Evolutionary conservation across 2,113 vertebrate genomes (phyloP).

Genomic region (Carassius gibelio): DNA sequence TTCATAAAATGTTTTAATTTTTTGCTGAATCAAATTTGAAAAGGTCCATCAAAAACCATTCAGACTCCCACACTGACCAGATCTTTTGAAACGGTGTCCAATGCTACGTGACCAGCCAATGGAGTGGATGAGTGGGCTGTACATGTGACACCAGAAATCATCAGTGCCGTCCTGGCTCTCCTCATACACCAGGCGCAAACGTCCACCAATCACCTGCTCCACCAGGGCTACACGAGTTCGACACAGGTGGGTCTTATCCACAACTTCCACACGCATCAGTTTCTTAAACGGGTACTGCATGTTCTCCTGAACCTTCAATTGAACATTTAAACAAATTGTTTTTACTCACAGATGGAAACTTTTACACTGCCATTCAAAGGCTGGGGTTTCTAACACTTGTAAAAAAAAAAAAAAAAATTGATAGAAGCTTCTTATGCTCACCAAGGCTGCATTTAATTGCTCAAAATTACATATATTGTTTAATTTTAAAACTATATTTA

Average conservation of each 20-base stretch:
- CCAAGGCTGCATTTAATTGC: neutral
- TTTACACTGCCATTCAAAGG: neutral
- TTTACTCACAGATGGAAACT: neutral
- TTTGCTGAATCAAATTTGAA: neutral
- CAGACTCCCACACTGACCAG: constrained; percentile 78
- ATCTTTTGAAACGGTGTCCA: constrained; percentile 96
- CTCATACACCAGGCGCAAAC: constrained; percentile 91
- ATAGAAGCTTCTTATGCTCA: neutral
- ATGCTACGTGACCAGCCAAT: constrained; percentile 98
- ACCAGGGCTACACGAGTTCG: constrained; percentile 93
- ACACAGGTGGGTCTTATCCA: constrained; percentile 96
- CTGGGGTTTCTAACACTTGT: neutral
- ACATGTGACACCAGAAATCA: constrained; percentile 99
- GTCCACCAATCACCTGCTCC: constrained; percentile 92
- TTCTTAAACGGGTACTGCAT: constrained; percentile 96
- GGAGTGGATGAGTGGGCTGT: constrained; percentile 93
- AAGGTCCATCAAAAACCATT: neutral
- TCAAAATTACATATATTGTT: neutral
- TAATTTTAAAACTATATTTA: neutral
- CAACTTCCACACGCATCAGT: constrained; percentile 96
- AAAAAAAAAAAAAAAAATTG: too few relatives aligned
- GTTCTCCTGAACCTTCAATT: constrained; percentile 86
- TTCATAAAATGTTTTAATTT: neutral
- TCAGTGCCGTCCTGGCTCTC: constrained; percentile 93
- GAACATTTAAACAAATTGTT: neutral